Base-by-base conservation (phyloP, 2,888 invertebrate species). In the Caenorhabditis sp. region DNA sequence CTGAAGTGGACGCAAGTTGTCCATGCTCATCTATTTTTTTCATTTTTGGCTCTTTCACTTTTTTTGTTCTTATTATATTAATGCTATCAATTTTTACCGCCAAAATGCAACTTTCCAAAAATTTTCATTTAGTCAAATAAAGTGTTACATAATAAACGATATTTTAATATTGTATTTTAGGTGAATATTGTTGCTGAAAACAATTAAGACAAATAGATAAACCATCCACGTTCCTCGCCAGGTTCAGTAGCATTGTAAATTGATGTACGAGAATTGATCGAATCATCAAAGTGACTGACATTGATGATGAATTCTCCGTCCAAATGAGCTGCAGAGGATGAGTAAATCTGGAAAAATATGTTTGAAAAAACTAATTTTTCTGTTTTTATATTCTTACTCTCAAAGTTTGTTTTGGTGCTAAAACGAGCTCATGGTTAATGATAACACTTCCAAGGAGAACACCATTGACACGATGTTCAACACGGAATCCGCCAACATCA, bases 341-440 rank as follows among this genome's bases (percentile, higher is more conserved):
- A 36, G 17, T 8, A 58, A 27, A 73, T 57, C 73, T 73, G 59
- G n/a, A 67, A 53, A 26, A 19, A 37, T 37, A n/a, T n/a, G 19
- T 37, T 55, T 6, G 26, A 27, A 21, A 37, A 5, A 24, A 24
- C 24, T 51, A 23, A 26, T 17, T 24, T 23, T n/a, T 37, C 4
- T 17, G 19, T 49, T 26, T 17, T 24, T 19, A 50, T 3, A 17
- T 59, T 59, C 54, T 54, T 43, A 74, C 69, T 54, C 64, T 62
- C 27, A 74, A 58, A n/a, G 55, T 53, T 63, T 74, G 65, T 61
- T 74, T 64, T 21, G 74, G 74, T 21, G 65, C 63, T 43, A 74
- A 58, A 66, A 74, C 58, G 6, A 74, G 53, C 6, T 61, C 55
- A 17, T 58, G 62, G 26, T 69, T 66, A 43, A 73, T 68, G 10